Conservation (phyloP, 2,888 invertebrate genomes). For the Omphaloscelis lunosa region DNA sequence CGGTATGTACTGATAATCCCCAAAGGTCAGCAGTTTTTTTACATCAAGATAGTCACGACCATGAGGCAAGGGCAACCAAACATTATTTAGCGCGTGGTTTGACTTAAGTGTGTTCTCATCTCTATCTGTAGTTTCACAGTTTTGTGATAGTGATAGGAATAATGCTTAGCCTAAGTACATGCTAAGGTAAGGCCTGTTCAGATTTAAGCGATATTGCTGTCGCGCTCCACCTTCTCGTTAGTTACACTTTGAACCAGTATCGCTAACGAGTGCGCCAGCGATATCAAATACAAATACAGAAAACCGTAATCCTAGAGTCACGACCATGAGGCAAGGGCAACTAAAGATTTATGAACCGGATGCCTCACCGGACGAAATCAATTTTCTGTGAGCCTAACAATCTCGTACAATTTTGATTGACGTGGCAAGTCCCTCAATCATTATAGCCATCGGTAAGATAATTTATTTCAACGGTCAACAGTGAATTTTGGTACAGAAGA, state of each 20-base stretch:
- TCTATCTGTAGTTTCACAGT: not conserved
- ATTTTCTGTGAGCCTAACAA: not conserved
- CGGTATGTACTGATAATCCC: too few species aligned
- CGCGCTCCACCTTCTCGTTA: too few species aligned
- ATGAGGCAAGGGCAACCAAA: too few species aligned
- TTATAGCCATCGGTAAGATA: not conserved
- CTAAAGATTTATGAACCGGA: not conserved
- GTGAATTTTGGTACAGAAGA: not conserved
- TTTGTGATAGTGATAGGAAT: not conserved
- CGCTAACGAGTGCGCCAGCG: too few species aligned
- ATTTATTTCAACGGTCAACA: not conserved
- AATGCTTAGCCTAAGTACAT: not conserved
- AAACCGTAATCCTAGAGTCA: too few species aligned
- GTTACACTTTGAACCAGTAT: too few species aligned
- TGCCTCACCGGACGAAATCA: constrained; percentile 10
- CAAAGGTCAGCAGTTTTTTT: too few species aligned
- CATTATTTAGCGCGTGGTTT: not conserved
- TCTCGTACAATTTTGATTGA: constrained; percentile 11
- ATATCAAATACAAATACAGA: too few species aligned
- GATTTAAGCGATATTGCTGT: too few species aligned
- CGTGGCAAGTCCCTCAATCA: not conserved
- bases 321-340: not conserved
- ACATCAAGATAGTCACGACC: too few species aligned
- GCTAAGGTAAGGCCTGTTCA: too few species aligned
- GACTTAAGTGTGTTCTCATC: not conserved